These are phyloP conservation scores for Bujurquina vittata DNA, from an alignment of 2,113 vertebrate species.

Conservation along the genomic window DNA sequence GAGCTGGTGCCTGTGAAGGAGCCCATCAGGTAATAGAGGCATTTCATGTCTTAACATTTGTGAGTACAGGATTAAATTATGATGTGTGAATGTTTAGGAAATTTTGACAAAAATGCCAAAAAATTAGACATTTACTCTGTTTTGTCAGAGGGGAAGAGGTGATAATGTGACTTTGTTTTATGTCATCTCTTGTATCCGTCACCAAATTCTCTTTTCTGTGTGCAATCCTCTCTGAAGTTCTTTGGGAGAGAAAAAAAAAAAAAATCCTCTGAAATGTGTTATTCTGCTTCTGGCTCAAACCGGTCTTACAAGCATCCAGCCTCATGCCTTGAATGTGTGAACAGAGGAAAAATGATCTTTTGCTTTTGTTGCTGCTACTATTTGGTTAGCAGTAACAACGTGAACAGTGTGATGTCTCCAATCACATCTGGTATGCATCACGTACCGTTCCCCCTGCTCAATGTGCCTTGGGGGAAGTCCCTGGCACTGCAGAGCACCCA, in stretches of 20 bases:
- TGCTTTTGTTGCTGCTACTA: conserved; percentile 61
- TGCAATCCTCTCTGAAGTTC: conserved; percentile 41
- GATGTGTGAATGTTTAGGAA: neutral
- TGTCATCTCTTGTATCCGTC: conserved; percentile 25
- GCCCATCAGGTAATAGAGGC: neutral
- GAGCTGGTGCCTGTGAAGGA: neutral
- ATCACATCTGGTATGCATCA: conserved; percentile 79
- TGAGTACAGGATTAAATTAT: neutral
- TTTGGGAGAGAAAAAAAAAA: conserved; percentile 27
- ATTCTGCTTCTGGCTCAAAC: conserved; percentile 57
- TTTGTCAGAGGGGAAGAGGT: neutral
- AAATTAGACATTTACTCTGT: neutral
- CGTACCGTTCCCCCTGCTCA: conserved; percentile 54
- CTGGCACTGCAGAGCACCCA: conserved; percentile 65
- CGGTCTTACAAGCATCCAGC: conserved; percentile 49
- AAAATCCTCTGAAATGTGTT: conserved; percentile 56
- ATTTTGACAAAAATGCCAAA: neutral
- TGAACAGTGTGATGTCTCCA: conserved; percentile 71
- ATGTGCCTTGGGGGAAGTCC: conserved; percentile 56
- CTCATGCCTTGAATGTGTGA: conserved; percentile 62
- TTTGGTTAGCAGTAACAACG: conserved; percentile 73
- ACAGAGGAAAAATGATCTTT: conserved; percentile 69
- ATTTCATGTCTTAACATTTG: neutral
- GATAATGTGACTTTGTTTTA: neutral
- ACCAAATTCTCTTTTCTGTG: conserved; percentile 13